Evolutionary conservation across 2,797 vertebrate genomes (phyloP), one percentile per base, ranked within the genome.

Genomic region (Amniataba percoides): DNA sequence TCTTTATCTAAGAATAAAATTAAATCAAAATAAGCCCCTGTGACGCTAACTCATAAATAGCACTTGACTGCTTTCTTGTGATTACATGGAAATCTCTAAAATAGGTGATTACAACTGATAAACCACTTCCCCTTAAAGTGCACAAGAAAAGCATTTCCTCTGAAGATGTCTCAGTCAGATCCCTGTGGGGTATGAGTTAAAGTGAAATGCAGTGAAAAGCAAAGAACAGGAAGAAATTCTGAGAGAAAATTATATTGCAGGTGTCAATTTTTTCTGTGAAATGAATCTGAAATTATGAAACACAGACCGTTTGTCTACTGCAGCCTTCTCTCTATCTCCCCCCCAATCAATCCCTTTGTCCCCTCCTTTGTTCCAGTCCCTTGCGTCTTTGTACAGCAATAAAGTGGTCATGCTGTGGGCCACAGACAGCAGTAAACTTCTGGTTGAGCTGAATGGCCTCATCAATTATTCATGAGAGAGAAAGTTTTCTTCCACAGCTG

Each of bases 391-490:
- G 0, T 51, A 60, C 21, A 60, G 39, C 12, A 40, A 64, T 60
- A 71, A 55, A 79, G 39, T 61, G 0, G 9, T 67, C 36, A 34
- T 31, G 19, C 25, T 57, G 63, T 39, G 52, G 49, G 55, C 40
- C 71, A 76, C 46, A 80, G 36, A 51, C 15, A 45, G 36, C 31
- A 71, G 68, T 43, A 53, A 73, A 72, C 53, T 39, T 40, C 19
- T 60, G 16, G 69, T 55, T 78, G 60, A 71, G 63, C 43, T 0
- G 34, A 63, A 73, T 25, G 59, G n/a, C 19, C 81, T 83, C 65
- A 83, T 88, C 52, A 79, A 75, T 89, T 69, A 86, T 84, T 84
- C 75, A 87, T 68, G 52, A 76, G 55, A 46, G 18, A 31, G 19
- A 72, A 74, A 60, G 48, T 58, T 77, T 77, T 82, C 16, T 72